Evolutionary conservation across 1,140 invertebrate species (phyloP).

Genomic region (Pogonomyrmex barbatus): DNA sequence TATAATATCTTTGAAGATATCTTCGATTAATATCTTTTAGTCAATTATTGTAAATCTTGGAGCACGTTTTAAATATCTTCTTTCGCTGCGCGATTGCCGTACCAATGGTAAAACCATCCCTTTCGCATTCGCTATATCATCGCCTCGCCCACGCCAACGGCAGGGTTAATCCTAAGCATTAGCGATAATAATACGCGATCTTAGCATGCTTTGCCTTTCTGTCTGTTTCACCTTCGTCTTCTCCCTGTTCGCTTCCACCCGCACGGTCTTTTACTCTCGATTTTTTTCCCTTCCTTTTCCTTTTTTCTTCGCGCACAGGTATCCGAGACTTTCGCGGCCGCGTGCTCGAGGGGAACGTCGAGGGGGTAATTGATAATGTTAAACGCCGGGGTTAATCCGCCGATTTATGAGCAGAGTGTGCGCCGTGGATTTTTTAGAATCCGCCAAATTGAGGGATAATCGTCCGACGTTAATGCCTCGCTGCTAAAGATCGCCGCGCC

Average conservation of each 20-base stretch:
- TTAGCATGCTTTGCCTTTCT: constrained; percentile 61
- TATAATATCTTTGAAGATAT: not conserved
- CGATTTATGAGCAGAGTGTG: constrained; percentile 83
- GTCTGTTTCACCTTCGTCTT: constrained; percentile 50
- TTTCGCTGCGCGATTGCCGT: constrained; percentile 3
- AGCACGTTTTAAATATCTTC: not conserved
- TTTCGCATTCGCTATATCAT: constrained; percentile 41
- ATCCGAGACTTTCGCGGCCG: constrained; percentile 24
- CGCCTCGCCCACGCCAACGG: constrained; percentile 59
- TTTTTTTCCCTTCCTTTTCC: constrained; percentile 22
- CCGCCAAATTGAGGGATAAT: constrained; percentile 85
- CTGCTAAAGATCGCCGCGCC: constrained; percentile 65
- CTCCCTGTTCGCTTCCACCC: not conserved
- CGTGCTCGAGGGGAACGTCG: constrained; percentile 26
- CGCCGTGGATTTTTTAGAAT: constrained; percentile 76
- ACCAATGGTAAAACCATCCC: not conserved
- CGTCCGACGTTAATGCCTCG: constrained; percentile 76
- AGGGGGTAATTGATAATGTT: constrained; percentile 84
- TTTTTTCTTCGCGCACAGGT: constrained; percentile 33
- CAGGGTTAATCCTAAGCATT: constrained; percentile 65
- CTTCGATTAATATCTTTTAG: not conserved
- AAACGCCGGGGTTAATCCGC: constrained; percentile 83
- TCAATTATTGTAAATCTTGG: not conserved
- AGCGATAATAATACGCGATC: constrained; percentile 68
- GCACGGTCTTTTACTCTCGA: constrained; percentile 23